phyloP scores from a whole-genome alignment of 2,113 vertebrate genomes.

The Cottus gobio region DNA sequence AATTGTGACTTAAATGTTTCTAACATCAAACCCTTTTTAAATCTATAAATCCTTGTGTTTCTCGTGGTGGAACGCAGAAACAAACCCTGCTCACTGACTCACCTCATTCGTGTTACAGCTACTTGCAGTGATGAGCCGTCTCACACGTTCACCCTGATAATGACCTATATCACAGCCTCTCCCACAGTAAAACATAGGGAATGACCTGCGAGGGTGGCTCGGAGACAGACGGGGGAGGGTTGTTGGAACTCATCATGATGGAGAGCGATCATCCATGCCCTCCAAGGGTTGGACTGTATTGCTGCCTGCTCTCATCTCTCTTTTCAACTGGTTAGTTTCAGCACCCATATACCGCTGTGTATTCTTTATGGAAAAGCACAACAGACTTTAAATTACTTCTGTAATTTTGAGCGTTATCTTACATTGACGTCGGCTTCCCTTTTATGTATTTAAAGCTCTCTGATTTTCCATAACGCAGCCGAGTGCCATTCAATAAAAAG shows the following conservation, averaged over 20 bases:
- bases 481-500: constrained; percentile 6
- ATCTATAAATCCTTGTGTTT: neutral
- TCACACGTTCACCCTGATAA: constrained; percentile 42
- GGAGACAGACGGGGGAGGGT: constrained; percentile 38
- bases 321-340: neutral
- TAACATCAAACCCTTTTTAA: neutral
- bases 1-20: neutral
- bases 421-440: neutral
- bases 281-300: constrained; percentile 6
- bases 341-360: neutral
- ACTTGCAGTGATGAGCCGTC: constrained; percentile 30
- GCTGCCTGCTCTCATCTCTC: constrained; percentile 34
- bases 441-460: constrained; percentile 4
- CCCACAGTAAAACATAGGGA: neutral
- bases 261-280: constrained; percentile 38
- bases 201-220: constrained; percentile 51
- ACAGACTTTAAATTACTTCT: neutral
- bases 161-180: constrained; percentile 41
- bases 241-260: constrained; percentile 50
- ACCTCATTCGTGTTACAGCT: constrained; percentile 15
- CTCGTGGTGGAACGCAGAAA: neutral
- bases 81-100: constrained; percentile 10
- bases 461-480: neutral
- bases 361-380: neutral
- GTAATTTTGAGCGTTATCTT: neutral